Base-by-base conservation (phyloP, 2,888 invertebrate genomes). In the Napeogenes inachia region DNA sequence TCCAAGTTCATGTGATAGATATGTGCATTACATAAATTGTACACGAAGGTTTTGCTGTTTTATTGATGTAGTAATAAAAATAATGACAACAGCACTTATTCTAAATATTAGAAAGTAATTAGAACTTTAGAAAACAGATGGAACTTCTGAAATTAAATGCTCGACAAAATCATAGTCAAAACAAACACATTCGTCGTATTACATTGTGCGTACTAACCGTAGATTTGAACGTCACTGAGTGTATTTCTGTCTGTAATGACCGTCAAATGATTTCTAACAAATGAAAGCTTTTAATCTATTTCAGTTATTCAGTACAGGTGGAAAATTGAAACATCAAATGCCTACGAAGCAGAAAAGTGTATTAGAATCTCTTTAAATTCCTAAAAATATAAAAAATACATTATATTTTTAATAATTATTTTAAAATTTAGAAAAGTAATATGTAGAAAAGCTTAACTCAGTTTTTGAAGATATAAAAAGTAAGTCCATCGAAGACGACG, bases 251-350 rank as follows among this genome's bases (percentile, higher is more conserved):
- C 56, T 57, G 47, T 57, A 59, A 56, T 57, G 46, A 57, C 56
- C 46, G 45, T 47, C 47, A 62, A 50, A 30, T 50, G 30, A 50
- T 50, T 50, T 50, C 50, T 50, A 21, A 65, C 57, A 55, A 60
- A 60, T 62, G 53, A 60, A 56, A 60, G 56, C 55, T 64, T 62
- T 57, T 56, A 59, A 64, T 62, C 60, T 64, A 62, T 66, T 65
- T 63, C 50, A 54, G 60, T 60, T 54, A 47, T 59, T 60, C 45
- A 57, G 47, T 59, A 56, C 58, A 57, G 35, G 55, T 60, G 35
- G 61, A 62, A 59, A 60, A 64, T 64, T 60, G 61, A 62, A 56
- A 50, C 67, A 65, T 67, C 62, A 64, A 67, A 67, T 65, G 61
- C 62, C 62, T 55, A 58, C 47, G 58, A 63, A 63, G 59, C 63